Evolutionary conservation across 37 sponge, comb jelly and placozoan species (phyloP).

Genomic region (Haliclona indistincta): DNA sequence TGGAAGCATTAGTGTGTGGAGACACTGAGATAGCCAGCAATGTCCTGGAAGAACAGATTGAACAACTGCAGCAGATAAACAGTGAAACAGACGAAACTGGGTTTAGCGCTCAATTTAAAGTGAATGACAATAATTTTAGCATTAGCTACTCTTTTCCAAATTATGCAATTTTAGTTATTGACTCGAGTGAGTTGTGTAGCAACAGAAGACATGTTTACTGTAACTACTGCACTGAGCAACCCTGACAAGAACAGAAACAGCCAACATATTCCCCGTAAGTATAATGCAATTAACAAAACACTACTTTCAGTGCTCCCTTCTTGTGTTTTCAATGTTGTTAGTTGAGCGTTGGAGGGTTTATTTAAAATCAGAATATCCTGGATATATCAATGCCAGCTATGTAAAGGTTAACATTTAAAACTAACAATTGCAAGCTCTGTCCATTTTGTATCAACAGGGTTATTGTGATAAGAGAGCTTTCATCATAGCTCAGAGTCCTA

Average conservation of each 20-base stretch:
- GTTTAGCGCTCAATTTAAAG: not conserved
- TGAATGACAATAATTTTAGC: too few species aligned
- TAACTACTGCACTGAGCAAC: too few species aligned
- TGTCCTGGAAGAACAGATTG: not conserved
- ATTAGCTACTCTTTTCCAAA: too few species aligned
- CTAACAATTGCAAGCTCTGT: too few species aligned
- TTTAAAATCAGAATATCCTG: constrained; percentile 38
- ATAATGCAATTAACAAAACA: not conserved
- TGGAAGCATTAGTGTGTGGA: constrained; percentile 4
- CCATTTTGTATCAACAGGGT: constrained; percentile 66
- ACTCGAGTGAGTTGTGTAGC: too few species aligned
- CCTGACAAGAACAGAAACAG: constrained; percentile 36
- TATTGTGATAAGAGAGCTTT: constrained; percentile 64
- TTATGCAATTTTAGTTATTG: too few species aligned
- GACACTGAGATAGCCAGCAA: not conserved
- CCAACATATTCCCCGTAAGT: constrained; percentile 27
- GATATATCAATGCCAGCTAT: constrained; percentile 62
- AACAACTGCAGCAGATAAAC: not conserved
- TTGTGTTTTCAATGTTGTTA: too few species aligned
- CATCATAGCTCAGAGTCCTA: constrained; percentile 72
- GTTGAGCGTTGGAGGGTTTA: too few species aligned
- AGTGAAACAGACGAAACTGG: not conserved
- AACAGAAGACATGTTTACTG: too few species aligned
- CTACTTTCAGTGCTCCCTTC: too few species aligned
- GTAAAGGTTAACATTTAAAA: constrained; percentile 57